Percentiles rank a stretch among this genome's conserved stretches.
phyloP scores from a whole-genome alignment of 2,113 vertebrate genomes.

The Gobius niger region DNA sequence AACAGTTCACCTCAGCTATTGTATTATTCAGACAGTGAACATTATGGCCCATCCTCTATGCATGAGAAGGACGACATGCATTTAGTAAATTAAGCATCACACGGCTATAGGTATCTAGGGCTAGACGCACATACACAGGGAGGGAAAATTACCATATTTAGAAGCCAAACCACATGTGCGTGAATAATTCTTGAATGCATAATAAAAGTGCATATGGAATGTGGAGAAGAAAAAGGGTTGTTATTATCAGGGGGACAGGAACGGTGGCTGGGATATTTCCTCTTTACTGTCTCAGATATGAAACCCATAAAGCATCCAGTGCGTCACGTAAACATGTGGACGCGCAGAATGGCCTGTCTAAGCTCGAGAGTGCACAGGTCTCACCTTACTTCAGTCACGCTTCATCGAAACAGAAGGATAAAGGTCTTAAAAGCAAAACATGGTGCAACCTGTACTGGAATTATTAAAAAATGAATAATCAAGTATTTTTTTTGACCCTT shows the following conservation, averaged over 20 bases:
- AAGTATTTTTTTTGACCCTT: no score
- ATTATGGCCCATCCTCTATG: constrained; percentile 34
- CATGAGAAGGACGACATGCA: constrained; percentile 27
- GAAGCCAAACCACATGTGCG: constrained; percentile 15
- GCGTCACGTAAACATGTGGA: background rate
- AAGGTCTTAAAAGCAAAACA: no score
- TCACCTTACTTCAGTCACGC: background rate
- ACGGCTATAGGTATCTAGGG: background rate
- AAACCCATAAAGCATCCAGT: background rate
- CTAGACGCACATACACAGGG: background rate
- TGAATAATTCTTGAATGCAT: background rate
- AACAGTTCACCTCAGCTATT: constrained; percentile 26
- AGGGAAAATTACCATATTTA: constrained; percentile 5
- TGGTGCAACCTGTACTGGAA: no score
- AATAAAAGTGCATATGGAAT: constrained; percentile 1
- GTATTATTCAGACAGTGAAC: constrained; percentile 37
- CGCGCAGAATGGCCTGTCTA: background rate
- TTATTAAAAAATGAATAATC: background rate
- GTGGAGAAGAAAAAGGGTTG: background rate
- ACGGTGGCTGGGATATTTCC: background rate
- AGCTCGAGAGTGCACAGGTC: background rate
- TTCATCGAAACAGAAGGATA: background rate
- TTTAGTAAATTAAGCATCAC: background rate
- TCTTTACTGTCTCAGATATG: background rate
- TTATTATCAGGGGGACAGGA: background rate